Evolutionary conservation across 1,140 invertebrate species (phyloP).

Genomic region (Thrips palmi): DNA sequence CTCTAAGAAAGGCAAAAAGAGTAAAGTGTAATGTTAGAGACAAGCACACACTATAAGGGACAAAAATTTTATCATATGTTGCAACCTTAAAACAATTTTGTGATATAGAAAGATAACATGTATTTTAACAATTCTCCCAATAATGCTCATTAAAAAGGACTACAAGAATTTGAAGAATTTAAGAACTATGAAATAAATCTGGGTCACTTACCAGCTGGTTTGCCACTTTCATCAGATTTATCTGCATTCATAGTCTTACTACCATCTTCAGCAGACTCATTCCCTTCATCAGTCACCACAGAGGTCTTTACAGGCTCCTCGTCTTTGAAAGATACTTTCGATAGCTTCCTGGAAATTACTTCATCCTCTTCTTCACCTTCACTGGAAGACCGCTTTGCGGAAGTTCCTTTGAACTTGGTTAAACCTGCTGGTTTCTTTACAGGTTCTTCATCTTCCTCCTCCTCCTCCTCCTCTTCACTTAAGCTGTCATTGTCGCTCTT

Average conservation of each 20-base stretch:
- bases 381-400: slow-evolving; percentile 10
- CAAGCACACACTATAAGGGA: background rate
- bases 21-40: background rate
- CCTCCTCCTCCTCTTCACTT: slow-evolving; percentile 9
- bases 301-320: slow-evolving; percentile 3
- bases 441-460: slow-evolving; percentile 12
- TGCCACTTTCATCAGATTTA: slow-evolving; percentile 9
- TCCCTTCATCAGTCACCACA: slow-evolving; percentile 15
- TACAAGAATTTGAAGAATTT: slow-evolving; percentile 12
- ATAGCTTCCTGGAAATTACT: slow-evolving; percentile 3
- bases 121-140: background rate
- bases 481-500: slow-evolving; percentile 6
- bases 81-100: background rate
- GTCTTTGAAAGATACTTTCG: no score
- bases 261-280: slow-evolving; percentile 16
- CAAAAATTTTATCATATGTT: slow-evolving; percentile 4
- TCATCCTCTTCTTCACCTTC: slow-evolving; percentile 13
- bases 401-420: slow-evolving; percentile 13
- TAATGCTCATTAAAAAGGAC: background rate
- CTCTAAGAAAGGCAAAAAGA: slow-evolving; percentile 20
- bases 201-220: no score
- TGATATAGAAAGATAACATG: background rate
- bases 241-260: slow-evolving; percentile 11
- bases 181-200: no score
- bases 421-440: slow-evolving; percentile 9